Evolutionary conservation across 2,113 vertebrate genomes (phyloP).

Genomic region (Proterorhinus semilunaris): DNA sequence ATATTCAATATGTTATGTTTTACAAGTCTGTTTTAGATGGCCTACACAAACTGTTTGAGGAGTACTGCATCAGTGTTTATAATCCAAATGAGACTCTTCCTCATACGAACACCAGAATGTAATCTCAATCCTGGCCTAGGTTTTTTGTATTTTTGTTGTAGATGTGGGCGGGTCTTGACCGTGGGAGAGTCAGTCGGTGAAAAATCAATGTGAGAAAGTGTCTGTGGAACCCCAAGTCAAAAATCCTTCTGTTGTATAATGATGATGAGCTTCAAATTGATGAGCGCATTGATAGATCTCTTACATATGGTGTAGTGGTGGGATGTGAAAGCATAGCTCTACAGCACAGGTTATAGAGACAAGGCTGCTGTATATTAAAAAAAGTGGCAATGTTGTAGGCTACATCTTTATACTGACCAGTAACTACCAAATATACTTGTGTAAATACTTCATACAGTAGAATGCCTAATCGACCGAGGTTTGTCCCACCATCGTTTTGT

Average conservation of each 20-base stretch:
- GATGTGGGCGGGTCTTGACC: slow-evolving; percentile 41
- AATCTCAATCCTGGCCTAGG: not conserved
- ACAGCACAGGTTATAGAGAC: slow-evolving; percentile 13
- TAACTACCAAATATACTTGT: slow-evolving; percentile 13
- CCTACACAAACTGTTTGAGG: too few species aligned
- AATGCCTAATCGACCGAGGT: slow-evolving; percentile 29
- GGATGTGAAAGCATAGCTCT: slow-evolving; percentile 8
- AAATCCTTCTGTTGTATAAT: slow-evolving; percentile 47
- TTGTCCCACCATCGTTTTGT: slow-evolving; percentile 46
- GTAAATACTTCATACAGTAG: slow-evolving; percentile 24
- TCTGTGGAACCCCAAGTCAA: slow-evolving; percentile 51
- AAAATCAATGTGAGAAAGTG: slow-evolving; percentile 61
- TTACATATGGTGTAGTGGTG: slow-evolving; percentile 49
- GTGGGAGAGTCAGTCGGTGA: slow-evolving; percentile 57
- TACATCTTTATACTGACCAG: slow-evolving; percentile 21
- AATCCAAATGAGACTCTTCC: too few species aligned
- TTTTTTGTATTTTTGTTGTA: slow-evolving; percentile 30
- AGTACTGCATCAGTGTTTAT: too few species aligned
- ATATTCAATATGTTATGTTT: too few species aligned
- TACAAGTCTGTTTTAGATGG: too few species aligned
- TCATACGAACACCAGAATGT: too few species aligned
- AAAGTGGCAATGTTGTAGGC: slow-evolving; percentile 11
- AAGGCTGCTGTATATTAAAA: not conserved
- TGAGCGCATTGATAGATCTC: slow-evolving; percentile 46
- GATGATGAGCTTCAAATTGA: slow-evolving; percentile 53